A percentile compares a stretch with the other conserved stretches of the same genome.
Conservation (phyloP, 1,140 invertebrate genomes). For the Temnothorax longispinosus region DNA sequence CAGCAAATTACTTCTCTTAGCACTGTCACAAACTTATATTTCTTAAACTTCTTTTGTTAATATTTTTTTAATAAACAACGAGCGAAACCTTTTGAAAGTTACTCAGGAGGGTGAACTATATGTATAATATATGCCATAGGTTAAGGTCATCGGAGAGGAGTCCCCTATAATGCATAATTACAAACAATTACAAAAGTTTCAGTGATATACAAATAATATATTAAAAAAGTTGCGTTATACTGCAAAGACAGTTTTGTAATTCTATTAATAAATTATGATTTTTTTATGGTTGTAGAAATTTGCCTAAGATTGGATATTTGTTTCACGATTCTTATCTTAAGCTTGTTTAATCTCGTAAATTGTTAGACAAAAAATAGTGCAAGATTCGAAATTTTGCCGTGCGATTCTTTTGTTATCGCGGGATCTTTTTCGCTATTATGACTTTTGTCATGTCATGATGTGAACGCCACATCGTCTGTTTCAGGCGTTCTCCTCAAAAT, state of each 20-base stretch:
- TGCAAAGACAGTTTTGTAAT: background rate
- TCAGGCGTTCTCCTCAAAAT: background rate
- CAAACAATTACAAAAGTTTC: no score
- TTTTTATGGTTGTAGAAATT: background rate
- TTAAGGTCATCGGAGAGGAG: no score
- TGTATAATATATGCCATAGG: no score
- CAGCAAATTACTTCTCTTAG: no score
- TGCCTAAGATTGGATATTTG: background rate
- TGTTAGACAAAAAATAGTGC: background rate
- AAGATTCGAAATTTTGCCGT: background rate
- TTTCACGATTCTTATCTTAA: background rate
- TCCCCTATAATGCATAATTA: no score
- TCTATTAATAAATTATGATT: constrained; percentile 18
- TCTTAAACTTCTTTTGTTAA: no score
- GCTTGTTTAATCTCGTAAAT: background rate
- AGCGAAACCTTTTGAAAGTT: no score
- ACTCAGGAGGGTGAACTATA: no score
- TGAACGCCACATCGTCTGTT: background rate
- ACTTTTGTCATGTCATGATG: background rate
- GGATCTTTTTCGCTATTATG: background rate
- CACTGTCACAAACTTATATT: no score
- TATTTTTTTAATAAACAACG: no score
- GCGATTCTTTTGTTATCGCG: background rate
- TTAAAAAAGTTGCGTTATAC: constrained; percentile 23
- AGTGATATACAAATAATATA: background rate